Conservation (phyloP, 2,888 invertebrate species). For the Xylophagus ater region DNA sequence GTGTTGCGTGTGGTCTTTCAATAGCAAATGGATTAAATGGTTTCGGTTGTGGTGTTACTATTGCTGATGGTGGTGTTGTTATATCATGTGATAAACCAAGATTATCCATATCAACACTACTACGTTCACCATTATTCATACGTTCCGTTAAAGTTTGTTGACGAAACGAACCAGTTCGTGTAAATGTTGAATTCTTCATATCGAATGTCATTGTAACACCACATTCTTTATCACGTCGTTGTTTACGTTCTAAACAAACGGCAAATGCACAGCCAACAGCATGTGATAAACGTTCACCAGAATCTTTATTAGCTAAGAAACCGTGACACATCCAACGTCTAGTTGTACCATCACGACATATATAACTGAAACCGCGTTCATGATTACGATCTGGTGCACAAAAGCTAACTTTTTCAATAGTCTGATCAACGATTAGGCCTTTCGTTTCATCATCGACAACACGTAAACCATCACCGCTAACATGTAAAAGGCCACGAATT, state of each 20-base stretch:
- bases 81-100: conserved; percentile 5
- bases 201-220: conserved; percentile 89
- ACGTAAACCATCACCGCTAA: conserved; percentile 88
- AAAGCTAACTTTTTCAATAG: conserved; percentile 99
- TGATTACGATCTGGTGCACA: conserved; percentile 98
- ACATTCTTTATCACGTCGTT: conserved; percentile 93
- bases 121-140: conserved; percentile 47
- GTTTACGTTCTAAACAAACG: conserved; percentile 94
- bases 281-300: conserved; percentile 94
- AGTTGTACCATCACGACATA: conserved; percentile 96
- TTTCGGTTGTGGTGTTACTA: conserved; percentile 43
- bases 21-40: conserved; percentile 86
- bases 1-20: conserved; percentile 91
- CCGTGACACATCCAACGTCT: conserved; percentile 99
- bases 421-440: conserved; percentile 97
- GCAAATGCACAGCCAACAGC: conserved; percentile 99
- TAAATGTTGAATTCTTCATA: conserved; percentile 81
- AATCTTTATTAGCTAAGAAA: conserved; percentile 89
- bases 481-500: conserved; percentile 78
- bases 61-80: conserved; percentile 27
- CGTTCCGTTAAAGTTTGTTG: conserved; percentile 73
- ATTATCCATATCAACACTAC: conserved; percentile 30
- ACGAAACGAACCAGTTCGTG: conserved; percentile 84
- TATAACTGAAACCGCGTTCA: conserved; percentile 94
- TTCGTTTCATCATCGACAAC: conserved; percentile 99